phyloP scores from a whole-genome alignment of 2,797 vertebrate species.

The Sebastiscus tertius region DNA sequence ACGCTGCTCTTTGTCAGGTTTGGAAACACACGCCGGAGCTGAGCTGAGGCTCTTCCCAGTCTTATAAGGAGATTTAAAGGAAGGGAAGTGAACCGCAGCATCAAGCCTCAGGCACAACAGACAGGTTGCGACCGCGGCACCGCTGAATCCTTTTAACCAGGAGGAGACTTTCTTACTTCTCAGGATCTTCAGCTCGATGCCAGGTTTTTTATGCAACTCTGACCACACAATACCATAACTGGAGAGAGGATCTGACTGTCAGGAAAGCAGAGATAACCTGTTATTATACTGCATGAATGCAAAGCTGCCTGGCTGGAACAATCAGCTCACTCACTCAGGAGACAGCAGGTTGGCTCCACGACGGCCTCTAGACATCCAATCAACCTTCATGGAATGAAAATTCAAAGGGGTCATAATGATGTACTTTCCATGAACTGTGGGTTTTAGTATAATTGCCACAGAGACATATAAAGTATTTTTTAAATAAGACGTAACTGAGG shows the following conservation, averaged over 20 bases:
- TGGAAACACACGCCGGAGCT: not conserved
- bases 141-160: conserved; percentile 27
- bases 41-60: not conserved
- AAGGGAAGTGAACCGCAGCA: conserved; percentile 23
- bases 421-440: conserved; percentile 66
- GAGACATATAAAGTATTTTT: conserved; percentile 42
- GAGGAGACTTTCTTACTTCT: conserved; percentile 30
- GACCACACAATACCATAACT: conserved; percentile 54
- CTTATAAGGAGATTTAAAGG: conserved; percentile 9
- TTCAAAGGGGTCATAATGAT: conserved; percentile 54
- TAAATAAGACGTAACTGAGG: conserved; percentile 12
- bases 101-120: conserved; percentile 23
- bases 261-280: conserved; percentile 61
- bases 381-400: conserved; percentile 29
- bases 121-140: conserved; percentile 23
- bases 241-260: conserved; percentile 45
- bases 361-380: conserved; percentile 27
- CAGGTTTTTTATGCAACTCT: conserved; percentile 41
- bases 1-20: not conserved
- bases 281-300: conserved; percentile 67
- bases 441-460: conserved; percentile 53
- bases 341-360: conserved; percentile 56
- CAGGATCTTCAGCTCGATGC: conserved; percentile 12
- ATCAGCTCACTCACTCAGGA: conserved; percentile 38
- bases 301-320: conserved; percentile 55